Evolutionary conservation across 2,113 vertebrate genomes (phyloP).

Genomic region (Triplophysa dalaica): DNA sequence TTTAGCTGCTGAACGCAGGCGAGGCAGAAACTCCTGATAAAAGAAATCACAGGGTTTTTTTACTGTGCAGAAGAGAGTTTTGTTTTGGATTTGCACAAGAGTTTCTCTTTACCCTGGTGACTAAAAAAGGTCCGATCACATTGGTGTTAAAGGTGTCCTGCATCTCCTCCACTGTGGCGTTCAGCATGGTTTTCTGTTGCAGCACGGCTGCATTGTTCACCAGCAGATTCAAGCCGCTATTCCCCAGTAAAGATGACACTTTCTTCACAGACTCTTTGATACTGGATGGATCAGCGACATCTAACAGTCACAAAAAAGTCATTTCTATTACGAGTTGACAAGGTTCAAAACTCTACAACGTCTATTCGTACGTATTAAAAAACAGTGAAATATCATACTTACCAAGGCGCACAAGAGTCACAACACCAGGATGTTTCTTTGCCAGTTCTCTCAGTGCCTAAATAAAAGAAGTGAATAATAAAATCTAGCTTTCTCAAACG

Average conservation of each 20-base stretch:
- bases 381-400: slow-evolving; percentile 1
- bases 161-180: slow-evolving; percentile 61
- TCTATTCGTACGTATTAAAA: no score
- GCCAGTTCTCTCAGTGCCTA: slow-evolving; percentile 55
- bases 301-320: slow-evolving; percentile 48
- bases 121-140: slow-evolving; percentile 63
- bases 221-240: slow-evolving; percentile 72
- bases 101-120: slow-evolving; percentile 63
- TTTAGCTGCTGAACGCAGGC: slow-evolving; percentile 64
- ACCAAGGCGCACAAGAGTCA: slow-evolving; percentile 57
- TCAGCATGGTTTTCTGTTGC: slow-evolving; percentile 11
- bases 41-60: neutral
- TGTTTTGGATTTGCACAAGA: neutral
- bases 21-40: slow-evolving; percentile 66
- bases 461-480: neutral
- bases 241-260: slow-evolving; percentile 65
- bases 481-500: no score
- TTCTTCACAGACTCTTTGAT: slow-evolving; percentile 68
- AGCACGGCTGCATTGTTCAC: slow-evolving; percentile 74
- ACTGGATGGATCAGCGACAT: slow-evolving; percentile 63
- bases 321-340: neutral
- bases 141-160: slow-evolving; percentile 67
- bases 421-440: slow-evolving; percentile 54
- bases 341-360: no score
- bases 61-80: neutral